Percentiles rank a stretch among this genome's conserved stretches.
These are phyloP conservation scores for Ellobium chinense DNA, from an alignment of 2,888 invertebrate genomes.

Conservation along the genomic window DNA sequence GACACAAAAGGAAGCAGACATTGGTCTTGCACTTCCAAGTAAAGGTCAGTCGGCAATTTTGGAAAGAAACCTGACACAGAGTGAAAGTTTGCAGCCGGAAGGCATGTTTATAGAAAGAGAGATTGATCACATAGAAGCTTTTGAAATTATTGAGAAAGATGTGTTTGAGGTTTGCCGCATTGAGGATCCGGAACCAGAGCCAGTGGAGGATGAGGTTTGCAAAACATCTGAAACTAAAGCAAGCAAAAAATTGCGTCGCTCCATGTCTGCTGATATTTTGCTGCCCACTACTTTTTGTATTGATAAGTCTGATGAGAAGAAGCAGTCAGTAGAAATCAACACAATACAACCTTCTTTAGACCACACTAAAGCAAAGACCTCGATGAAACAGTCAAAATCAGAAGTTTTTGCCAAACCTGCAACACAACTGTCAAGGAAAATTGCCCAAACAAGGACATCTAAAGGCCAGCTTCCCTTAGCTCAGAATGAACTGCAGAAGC, in stretches of 20 bases:
- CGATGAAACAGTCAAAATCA: background rate
- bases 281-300: background rate
- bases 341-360: background rate
- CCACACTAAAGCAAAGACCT: background rate
- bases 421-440: background rate
- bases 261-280: slow-evolving; percentile 12
- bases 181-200: background rate
- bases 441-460: background rate
- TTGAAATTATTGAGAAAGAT: slow-evolving; percentile 9
- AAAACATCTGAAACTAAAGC: slow-evolving; percentile 6
- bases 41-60: too few relatives aligned
- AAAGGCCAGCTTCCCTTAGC: background rate
- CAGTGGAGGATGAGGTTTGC: background rate
- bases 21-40: too few relatives aligned
- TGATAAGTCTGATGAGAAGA: slow-evolving; percentile 1
- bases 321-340: background rate
- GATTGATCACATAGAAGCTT: slow-evolving; percentile 15
- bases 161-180: background rate
- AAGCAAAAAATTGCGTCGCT: slow-evolving; percentile 28
- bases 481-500: background rate
- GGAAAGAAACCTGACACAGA: background rate
- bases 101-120: background rate
- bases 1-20: too few relatives aligned
- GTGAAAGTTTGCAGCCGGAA: background rate
- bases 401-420: background rate